Conservation (phyloP, 2,888 invertebrate genomes). For the Ormyrus pomaceus region DNA sequence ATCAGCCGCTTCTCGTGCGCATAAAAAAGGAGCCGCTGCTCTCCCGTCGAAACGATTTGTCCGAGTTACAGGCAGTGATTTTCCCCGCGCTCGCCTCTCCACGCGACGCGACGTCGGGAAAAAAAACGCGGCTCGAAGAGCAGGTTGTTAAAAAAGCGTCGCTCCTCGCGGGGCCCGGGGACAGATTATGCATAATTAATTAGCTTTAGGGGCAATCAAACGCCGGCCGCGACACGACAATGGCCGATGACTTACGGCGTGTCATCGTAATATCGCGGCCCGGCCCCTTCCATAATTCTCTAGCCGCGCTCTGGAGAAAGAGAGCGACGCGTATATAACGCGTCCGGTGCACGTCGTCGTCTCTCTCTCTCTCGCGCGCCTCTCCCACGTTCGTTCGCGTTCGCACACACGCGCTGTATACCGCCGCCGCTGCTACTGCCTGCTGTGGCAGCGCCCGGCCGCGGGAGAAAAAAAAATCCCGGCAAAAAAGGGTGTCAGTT, state of each 20-base stretch:
- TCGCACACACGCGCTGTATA: too few species aligned
- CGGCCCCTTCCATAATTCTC: not conserved
- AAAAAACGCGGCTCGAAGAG: not conserved
- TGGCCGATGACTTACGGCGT: slow-evolving; percentile 15
- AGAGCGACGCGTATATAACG: too few species aligned
- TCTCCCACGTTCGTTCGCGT: not conserved
- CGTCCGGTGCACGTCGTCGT: slow-evolving; percentile 6
- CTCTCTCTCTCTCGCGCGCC: not conserved
- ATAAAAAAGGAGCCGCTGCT: slow-evolving; percentile 64
- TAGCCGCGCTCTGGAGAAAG: not conserved
- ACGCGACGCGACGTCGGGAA: too few species aligned
- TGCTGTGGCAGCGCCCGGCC: not conserved
- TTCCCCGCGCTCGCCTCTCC: too few species aligned
- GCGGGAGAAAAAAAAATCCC: slow-evolving; percentile 23
- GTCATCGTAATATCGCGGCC: slow-evolving; percentile 18
- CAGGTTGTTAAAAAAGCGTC: not conserved
- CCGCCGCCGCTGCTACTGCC: not conserved
- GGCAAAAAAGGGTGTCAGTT: slow-evolving; percentile 59
- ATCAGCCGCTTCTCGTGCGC: slow-evolving; percentile 60
- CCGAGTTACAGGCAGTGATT: not conserved
- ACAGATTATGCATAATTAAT: slow-evolving; percentile 5
- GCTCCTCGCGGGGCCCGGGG: not conserved
- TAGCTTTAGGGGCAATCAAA: slow-evolving; percentile 18
- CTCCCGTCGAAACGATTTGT: slow-evolving; percentile 41
- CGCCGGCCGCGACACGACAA: not conserved